Conservation (phyloP, 2,113 vertebrate species). For the Microtus ochrogaster region DNA sequence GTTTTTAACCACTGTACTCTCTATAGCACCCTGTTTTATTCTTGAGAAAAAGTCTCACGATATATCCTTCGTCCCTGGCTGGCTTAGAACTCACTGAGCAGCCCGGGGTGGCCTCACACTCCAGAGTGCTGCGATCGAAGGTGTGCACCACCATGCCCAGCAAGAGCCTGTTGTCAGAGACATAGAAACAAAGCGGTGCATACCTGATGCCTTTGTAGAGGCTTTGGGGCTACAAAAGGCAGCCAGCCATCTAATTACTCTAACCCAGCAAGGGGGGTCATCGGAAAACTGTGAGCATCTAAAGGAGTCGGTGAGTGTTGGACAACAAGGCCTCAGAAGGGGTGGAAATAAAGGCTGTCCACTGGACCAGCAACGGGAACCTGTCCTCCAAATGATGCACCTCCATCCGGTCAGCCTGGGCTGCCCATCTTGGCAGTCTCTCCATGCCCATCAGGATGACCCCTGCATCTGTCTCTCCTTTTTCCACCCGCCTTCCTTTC, state of each 20-base stretch:
- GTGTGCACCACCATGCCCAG: not conserved
- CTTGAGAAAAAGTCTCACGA: not conserved
- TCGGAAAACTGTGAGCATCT: not conserved
- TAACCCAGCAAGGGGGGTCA: not conserved
- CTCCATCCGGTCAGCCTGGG: not conserved
- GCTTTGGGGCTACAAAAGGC: not conserved
- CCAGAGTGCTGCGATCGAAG: not conserved
- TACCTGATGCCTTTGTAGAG: not conserved
- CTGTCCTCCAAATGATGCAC: not conserved
- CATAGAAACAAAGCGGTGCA: not conserved
- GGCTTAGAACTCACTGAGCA: not conserved
- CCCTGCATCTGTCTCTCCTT: not conserved
- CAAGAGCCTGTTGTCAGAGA: not conserved
- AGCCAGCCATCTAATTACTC: not conserved
- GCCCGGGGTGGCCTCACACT: not conserved
- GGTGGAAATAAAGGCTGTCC: not conserved
- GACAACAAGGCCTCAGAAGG: not conserved
- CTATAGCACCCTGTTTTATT: not conserved
- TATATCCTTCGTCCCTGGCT: not conserved
- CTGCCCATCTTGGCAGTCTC: not conserved
- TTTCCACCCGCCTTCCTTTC: not conserved
- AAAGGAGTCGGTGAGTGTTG: not conserved
- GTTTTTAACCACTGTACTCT: too few relatives aligned
- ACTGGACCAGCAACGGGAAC: rapidly evolving
- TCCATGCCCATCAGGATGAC: not conserved